phyloP scores from a whole-genome alignment of 2,888 invertebrate genomes.

The Melitaea athalia region DNA sequence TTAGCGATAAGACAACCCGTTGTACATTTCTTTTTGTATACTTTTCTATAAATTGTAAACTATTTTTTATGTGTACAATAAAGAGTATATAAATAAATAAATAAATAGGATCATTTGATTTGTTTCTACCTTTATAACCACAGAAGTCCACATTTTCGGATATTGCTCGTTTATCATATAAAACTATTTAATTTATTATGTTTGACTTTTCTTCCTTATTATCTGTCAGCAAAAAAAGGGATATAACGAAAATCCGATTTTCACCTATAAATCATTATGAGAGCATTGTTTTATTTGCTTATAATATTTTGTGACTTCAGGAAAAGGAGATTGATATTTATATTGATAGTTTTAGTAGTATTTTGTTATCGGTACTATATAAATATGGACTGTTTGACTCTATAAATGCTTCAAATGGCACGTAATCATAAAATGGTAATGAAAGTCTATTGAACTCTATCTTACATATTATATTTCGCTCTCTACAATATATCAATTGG shows the following conservation, averaged over 20 bases:
- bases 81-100: too few relatives aligned
- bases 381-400: too few relatives aligned
- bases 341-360: neutral
- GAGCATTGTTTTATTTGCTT: neutral
- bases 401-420: too few relatives aligned
- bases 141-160: slow-evolving; percentile 6
- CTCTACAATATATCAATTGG: too few relatives aligned
- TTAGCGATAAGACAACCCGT: too few relatives aligned
- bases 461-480: too few relatives aligned
- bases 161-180: slow-evolving; percentile 26
- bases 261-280: neutral
- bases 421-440: too few relatives aligned
- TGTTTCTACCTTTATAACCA: neutral
- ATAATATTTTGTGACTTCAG: neutral
- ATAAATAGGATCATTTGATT: too few relatives aligned
- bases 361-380: neutral
- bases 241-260: neutral
- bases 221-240: neutral
- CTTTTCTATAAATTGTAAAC: too few relatives aligned
- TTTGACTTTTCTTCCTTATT: slow-evolving; percentile 6
- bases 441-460: too few relatives aligned
- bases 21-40: too few relatives aligned
- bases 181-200: slow-evolving; percentile 18
- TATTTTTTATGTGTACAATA: too few relatives aligned
- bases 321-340: neutral